Conservation (phyloP, 1,140 invertebrate species). For the Cydia splendana region DNA sequence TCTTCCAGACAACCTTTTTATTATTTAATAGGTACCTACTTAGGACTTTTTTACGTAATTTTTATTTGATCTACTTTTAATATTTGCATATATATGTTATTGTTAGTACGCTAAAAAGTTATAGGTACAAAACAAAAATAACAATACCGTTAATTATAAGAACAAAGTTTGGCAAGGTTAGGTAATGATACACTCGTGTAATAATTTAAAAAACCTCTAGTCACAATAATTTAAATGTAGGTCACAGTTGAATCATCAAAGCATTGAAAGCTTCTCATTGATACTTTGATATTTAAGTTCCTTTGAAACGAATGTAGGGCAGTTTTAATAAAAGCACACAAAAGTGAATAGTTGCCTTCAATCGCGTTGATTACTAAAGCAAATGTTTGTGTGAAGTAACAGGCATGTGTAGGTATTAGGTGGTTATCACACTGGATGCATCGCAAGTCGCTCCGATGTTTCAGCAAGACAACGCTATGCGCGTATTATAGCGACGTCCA, state of each 20-base stretch:
- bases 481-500: no score
- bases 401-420: background rate
- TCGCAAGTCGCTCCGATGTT: no score
- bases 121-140: no score
- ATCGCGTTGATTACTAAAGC: constrained; percentile 10
- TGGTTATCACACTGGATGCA: no score
- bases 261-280: background rate
- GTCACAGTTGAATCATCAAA: background rate
- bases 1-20: no score
- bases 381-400: background rate
- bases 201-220: background rate
- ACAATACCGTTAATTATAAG: background rate
- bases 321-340: background rate
- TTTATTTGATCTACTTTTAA: no score
- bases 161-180: background rate
- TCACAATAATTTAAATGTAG: background rate
- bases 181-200: background rate
- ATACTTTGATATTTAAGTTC: constrained; percentile 7
- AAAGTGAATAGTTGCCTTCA: constrained; percentile 10
- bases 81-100: no score
- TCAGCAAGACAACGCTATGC: no score
- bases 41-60: no score
- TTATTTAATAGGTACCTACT: no score
- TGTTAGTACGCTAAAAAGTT: no score
- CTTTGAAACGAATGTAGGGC: constrained; percentile 2